Base-by-base conservation (phyloP, 2,113 vertebrate genomes). In the Opisthocomus hoazin region DNA sequence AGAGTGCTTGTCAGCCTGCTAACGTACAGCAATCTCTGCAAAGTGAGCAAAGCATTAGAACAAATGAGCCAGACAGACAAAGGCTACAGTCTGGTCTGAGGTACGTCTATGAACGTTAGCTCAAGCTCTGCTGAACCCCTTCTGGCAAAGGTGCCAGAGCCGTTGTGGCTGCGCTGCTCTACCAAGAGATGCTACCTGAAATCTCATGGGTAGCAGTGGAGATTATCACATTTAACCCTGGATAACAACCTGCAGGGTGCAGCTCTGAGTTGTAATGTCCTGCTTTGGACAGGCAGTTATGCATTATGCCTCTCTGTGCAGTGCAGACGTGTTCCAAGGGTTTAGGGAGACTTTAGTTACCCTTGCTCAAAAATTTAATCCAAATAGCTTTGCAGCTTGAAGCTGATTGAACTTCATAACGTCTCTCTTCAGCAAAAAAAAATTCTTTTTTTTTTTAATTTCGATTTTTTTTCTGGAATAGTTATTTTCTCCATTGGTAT, bases 271-370 rank as follows among this genome's bases (percentile, higher is more conserved):
- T 63, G 20, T 51, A 19, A 30, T 4, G 9, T 27, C 15, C 56
- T 74, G 8, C 27, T 88, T 78, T 53, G 7, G 23, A 23, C 5
- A 7, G 14, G 12, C 2, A 1, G 2, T 7, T 39, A 15, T 43
- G 17, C 6, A 3, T 32, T 5, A 6, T 30, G 4, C 24, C 19
- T 63, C 12, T 29, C 9, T 32, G 20, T 51, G 34, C 24, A 51
- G 54, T 0, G 1, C 20, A n/a, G 27, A 11, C 10, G 2, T 16
- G 8, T 56, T 23, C 19, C 1, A 10, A 57, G 11, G 8, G n/a
- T 53, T 41, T 64, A 46, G 36, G 24, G 18, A 76, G 17, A 4
- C 15, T 70, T 51, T 53, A 1, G 6, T 27, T 70, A 57, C 19
- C 11, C 34, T 29, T 13, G 5, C 29, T 84, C 30, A 68, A 68